These are phyloP conservation scores for Odontamblyopus rebecca DNA, from an alignment of 2,797 vertebrate genomes.

Conservation along the genomic window DNA sequence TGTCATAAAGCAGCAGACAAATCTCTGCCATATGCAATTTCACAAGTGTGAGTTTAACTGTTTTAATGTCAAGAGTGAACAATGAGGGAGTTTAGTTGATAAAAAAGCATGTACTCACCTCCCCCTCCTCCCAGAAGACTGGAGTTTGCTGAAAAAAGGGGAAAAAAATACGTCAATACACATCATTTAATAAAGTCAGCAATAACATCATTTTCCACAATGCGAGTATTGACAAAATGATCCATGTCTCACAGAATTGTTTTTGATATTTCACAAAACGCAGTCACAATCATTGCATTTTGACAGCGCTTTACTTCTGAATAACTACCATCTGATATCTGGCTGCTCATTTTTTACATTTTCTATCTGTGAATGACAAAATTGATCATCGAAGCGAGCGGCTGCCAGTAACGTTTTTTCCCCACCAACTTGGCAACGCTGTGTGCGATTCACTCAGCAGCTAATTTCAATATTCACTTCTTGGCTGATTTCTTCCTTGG, in stretches of 20 bases:
- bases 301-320: not conserved
- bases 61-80: slow-evolving; percentile 37
- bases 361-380: slow-evolving; percentile 28
- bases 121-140: slow-evolving; percentile 97
- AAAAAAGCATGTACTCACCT: slow-evolving; percentile 82
- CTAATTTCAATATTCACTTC: slow-evolving; percentile 35
- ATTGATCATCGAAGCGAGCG: slow-evolving; percentile 20
- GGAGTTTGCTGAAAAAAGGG: slow-evolving; percentile 89
- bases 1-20: slow-evolving; percentile 15
- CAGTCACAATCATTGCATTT: slow-evolving; percentile 2
- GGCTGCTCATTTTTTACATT: slow-evolving; percentile 41
- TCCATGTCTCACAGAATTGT: not conserved
- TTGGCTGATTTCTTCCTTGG: slow-evolving; percentile 45
- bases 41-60: slow-evolving; percentile 33
- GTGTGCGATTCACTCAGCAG: slow-evolving; percentile 36
- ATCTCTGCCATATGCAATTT: slow-evolving; percentile 18
- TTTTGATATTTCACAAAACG: slow-evolving; percentile 5
- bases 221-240: slow-evolving; percentile 5
- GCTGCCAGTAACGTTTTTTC: slow-evolving; percentile 22
- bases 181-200: slow-evolving; percentile 20
- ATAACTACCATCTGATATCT: slow-evolving; percentile 19
- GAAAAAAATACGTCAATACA: slow-evolving; percentile 46
- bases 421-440: slow-evolving; percentile 42
- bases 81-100: slow-evolving; percentile 36
- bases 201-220: slow-evolving; percentile 9